Evolutionary conservation across 2,888 invertebrate genomes (phyloP).

Genomic region (Dynastes hyllus): DNA sequence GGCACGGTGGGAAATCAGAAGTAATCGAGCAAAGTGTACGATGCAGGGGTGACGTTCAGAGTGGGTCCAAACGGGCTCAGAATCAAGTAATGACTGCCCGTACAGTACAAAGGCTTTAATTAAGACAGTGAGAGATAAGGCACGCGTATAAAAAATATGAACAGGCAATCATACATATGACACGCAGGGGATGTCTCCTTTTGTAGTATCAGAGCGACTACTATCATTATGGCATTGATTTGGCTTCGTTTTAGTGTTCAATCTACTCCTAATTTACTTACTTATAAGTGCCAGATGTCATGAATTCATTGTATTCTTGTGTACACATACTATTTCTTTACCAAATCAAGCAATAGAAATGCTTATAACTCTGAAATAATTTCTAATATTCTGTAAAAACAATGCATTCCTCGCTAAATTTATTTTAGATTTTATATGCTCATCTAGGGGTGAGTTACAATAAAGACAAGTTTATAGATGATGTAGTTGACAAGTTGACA

Average conservation of each 20-base stretch:
- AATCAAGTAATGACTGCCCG: slow-evolving; percentile 62
- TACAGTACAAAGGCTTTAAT: slow-evolving; percentile 62
- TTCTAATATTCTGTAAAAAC: too few species aligned
- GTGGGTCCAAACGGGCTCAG: slow-evolving; percentile 54
- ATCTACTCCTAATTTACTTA: slow-evolving; percentile 4
- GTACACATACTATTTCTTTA: too few species aligned
- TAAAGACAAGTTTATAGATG: too few species aligned
- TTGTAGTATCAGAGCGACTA: slow-evolving; percentile 8
- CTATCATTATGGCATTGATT: slow-evolving; percentile 58
- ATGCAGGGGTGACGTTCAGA: slow-evolving; percentile 49
- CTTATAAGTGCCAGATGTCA: not conserved
- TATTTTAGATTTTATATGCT: too few species aligned
- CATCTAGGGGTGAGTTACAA: too few species aligned
- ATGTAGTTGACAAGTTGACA: too few species aligned
- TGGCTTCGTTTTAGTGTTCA: slow-evolving; percentile 56
- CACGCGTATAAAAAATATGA: slow-evolving; percentile 62
- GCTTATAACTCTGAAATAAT: too few species aligned
- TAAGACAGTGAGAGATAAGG: slow-evolving; percentile 64
- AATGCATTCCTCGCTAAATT: too few species aligned
- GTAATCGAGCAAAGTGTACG: slow-evolving; percentile 57
- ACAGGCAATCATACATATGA: slow-evolving; percentile 61
- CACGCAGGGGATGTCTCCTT: slow-evolving; percentile 48
- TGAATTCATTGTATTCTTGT: too few species aligned
- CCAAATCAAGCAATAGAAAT: too few species aligned
- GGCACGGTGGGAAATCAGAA: slow-evolving; percentile 55